Conservation (phyloP, 2,797 vertebrate species). For the Synanceia verrucosa region DNA sequence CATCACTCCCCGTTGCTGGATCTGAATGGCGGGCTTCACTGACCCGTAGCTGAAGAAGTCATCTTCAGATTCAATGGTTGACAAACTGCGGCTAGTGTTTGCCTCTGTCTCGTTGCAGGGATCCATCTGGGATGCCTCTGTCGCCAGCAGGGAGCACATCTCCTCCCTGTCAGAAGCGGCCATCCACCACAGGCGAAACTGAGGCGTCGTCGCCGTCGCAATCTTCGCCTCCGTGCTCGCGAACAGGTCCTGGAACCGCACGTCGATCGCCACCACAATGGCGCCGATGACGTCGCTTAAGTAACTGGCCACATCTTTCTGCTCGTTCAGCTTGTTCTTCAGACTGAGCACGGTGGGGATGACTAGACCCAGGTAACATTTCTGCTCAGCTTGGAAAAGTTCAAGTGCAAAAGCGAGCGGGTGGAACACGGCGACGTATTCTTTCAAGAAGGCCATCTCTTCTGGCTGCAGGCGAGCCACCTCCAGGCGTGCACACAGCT, state of each 20-base stretch:
- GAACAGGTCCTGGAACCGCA: slow-evolving; percentile 78
- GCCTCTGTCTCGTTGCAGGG: slow-evolving; percentile 39
- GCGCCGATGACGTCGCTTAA: slow-evolving; percentile 67
- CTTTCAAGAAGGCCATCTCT: slow-evolving; percentile 79
- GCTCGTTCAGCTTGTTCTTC: slow-evolving; percentile 82
- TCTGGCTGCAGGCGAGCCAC: slow-evolving; percentile 71
- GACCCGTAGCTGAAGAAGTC: slow-evolving; percentile 82
- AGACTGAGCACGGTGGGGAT: slow-evolving; percentile 81
- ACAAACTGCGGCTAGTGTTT: slow-evolving; percentile 49
- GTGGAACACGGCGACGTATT: slow-evolving; percentile 78
- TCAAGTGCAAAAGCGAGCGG: slow-evolving; percentile 82
- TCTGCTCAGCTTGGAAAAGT: slow-evolving; percentile 82
- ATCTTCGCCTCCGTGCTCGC: slow-evolving; percentile 76
- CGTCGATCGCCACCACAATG: slow-evolving; percentile 70
- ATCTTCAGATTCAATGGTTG: slow-evolving; percentile 74
- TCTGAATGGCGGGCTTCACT: slow-evolving; percentile 56
- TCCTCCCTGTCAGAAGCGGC: slow-evolving; percentile 77
- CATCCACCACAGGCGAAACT: slow-evolving; percentile 83
- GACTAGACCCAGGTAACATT: slow-evolving; percentile 80
- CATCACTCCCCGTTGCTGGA: slow-evolving; percentile 63
- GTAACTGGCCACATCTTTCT: slow-evolving; percentile 68
- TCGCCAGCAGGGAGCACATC: slow-evolving; percentile 73
- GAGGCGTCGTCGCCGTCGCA: slow-evolving; percentile 78
- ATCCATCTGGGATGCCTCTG: slow-evolving; percentile 73
- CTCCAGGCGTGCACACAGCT: slow-evolving; percentile 76